These are phyloP conservation scores for Clarias pachynema DNA, from an alignment of 2,797 vertebrate species.

Conservation along the genomic window DNA sequence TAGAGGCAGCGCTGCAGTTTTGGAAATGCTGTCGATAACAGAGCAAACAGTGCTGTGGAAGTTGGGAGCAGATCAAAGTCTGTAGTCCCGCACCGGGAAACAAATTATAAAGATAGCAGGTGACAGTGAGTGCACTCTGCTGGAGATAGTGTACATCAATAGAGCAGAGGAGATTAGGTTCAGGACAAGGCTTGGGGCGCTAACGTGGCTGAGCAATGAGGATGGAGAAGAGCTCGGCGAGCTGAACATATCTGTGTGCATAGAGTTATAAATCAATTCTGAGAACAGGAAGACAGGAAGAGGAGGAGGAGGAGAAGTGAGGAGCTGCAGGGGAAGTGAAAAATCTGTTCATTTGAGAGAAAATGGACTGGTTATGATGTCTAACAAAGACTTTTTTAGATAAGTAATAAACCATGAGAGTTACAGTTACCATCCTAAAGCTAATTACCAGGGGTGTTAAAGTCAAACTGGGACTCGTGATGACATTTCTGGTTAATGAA, in stretches of 20 bases:
- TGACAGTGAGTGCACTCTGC: conserved; percentile 23
- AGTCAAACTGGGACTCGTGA: no score
- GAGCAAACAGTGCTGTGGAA: conserved; percentile 9
- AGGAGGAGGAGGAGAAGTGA: not conserved
- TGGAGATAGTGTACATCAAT: conserved; percentile 29
- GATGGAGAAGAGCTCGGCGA: conserved; percentile 10
- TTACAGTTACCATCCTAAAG: not conserved
- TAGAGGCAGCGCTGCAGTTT: not conserved
- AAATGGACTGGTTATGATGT: not conserved
- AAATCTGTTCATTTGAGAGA: not conserved
- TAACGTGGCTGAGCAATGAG: conserved; percentile 25
- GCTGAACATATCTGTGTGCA: conserved; percentile 16
- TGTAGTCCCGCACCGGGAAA: conserved; percentile 2
- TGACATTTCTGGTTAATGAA: no score
- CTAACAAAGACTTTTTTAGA: not conserved
- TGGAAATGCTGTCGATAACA: not conserved
- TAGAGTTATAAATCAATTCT: conserved; percentile 38
- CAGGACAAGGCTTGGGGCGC: not conserved
- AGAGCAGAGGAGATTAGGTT: conserved; percentile 36
- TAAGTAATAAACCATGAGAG: not conserved
- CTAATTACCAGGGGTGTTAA: not conserved
- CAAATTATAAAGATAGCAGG: conserved; percentile 27
- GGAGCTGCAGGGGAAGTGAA: conserved; percentile 15
- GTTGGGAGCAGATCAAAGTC: conserved; percentile 19
- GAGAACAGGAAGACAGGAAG: conserved; percentile 28